Evolutionary conservation across 2,113 vertebrate species (phyloP), one percentile per base, ranked within the genome.

Genomic region (Engystomops pustulosus): DNA sequence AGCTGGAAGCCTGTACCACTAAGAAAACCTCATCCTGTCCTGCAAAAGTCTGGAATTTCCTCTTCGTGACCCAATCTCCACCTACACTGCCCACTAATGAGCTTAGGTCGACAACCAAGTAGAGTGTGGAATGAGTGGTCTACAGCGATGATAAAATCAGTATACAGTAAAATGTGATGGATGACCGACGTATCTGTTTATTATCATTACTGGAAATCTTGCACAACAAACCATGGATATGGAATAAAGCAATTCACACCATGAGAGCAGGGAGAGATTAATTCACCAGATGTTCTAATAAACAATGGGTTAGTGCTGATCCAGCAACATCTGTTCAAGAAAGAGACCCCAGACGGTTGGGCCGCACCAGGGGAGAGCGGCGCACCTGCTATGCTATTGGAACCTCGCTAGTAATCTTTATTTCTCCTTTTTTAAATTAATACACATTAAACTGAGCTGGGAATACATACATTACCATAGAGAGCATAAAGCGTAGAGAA

Each of bases 291-390:
- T 79, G 77, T 79, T 49, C 20, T 55, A 20, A 77, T 67, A 65
- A 65, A 79, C 55, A 65, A 67, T 79, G 41, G 58, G 77, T 79
- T 58, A 78, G 58, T 47, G 58, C 38, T 79, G 41, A 65, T 67
- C 58, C 77, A 67, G 77, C 58, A 67, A 79, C 77, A 78, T 78
- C 75, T 78, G 75, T 15, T 77, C 74, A 55, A 49, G 10, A 77
- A 77, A 77, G 75, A 41, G 75, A 60, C 58, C 77, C 41, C 58
- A 65, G 58, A 67, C 58, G 20, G 36, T n/a, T 18, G 38, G 14
- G 36, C 36, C 77, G n/a, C n/a, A 32, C 58, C 58, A 30, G 77
- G 76, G 55, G 55, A 55, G n/a, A 27, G 18, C 17, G n/a, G n/a
- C 23, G 18, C 55, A 79, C 58, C 77, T 79, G 77, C 58, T 79